Evolutionary conservation across 2,888 invertebrate genomes (phyloP), one percentile per base, ranked within the genome.

Genomic region (Willowsia nigromaculata): DNA sequence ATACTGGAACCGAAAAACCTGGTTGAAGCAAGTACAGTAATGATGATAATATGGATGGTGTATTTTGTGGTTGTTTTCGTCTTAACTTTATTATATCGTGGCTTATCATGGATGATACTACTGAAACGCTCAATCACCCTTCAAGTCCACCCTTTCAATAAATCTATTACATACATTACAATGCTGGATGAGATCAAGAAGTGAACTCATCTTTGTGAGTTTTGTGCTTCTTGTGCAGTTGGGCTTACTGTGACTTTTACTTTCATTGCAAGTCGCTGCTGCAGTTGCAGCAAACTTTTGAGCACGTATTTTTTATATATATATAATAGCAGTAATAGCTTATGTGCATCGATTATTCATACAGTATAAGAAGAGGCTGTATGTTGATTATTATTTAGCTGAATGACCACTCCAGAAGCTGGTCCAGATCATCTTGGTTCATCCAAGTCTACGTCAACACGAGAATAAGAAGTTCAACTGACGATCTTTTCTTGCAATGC

Each of bases 21-120:
- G 43, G 71, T 6, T 18, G 37, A 65, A 33, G 33, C 25, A 59
- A n/a, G 33, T 40, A 33, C 62, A 50, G 27, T 68, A 47, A 71
- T 40, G 71, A 47, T 71, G 71, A 43, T 71, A 47, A 47, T 71
- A 40, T 71, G 71, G 40, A 71, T 71, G 27, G 71, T 43, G n/a
- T n/a, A n/a, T n/a, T n/a, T n/a, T n/a, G n/a, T n/a, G 71, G 43
- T 71, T 43, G 47, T 33, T 68, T 83, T 83, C 68, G 50, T 68
- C 22, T 53, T 81, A 59, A 81, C 56, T 83, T 82, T 65, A n/a
- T 82, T 83, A 85, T 76, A 22, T 47, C 27, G 76, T 85, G 85
- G 59, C 62, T 85, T 76, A 85, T 85, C 76, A 76, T 76, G 59
- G 43, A 76, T 62, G 76, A 85, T 85, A 76, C 59, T n/a, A 50